Evolutionary conservation across 2,888 invertebrate genomes (phyloP).

Genomic region (Ophion ventricosus): DNA sequence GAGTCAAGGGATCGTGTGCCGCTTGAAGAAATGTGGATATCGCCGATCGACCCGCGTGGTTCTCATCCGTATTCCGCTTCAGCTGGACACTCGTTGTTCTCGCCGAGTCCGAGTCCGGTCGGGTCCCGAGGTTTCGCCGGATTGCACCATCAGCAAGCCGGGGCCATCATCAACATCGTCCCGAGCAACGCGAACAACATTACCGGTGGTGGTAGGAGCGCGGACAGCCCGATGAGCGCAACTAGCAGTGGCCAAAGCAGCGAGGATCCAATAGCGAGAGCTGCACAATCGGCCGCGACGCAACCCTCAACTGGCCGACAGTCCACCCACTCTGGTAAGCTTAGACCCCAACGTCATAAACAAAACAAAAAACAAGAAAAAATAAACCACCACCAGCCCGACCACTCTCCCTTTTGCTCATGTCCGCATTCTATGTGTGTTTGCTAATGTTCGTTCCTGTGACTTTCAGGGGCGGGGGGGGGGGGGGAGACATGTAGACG

Average conservation of each 20-base stretch:
- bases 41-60: conserved; percentile 84
- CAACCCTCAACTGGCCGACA: conserved; percentile 81
- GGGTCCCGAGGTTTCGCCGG: conserved; percentile 71
- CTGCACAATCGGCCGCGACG: conserved; percentile 81
- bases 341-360: neutral
- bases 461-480: too few species aligned
- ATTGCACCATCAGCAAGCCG: conserved; percentile 66
- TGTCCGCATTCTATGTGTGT: conserved; percentile 5
- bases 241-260: conserved; percentile 82
- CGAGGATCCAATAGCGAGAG: conserved; percentile 80
- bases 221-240: conserved; percentile 80
- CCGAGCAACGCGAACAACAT: conserved; percentile 69
- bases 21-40: conserved; percentile 93
- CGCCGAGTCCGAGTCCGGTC: conserved; percentile 80
- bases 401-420: conserved; percentile 21
- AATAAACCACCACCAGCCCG: conserved; percentile 18
- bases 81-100: conserved; percentile 78
- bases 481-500: too few species aligned
- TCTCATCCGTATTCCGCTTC: conserved; percentile 74
- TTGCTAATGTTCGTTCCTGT: neutral
- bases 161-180: conserved; percentile 64
- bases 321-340: conserved; percentile 78
- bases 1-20: conserved; percentile 96
- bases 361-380: too few species aligned
- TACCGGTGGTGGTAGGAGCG: conserved; percentile 72